Evolutionary conservation across 2,888 invertebrate species (phyloP).

Genomic region (Yponomeuta sedellus): DNA sequence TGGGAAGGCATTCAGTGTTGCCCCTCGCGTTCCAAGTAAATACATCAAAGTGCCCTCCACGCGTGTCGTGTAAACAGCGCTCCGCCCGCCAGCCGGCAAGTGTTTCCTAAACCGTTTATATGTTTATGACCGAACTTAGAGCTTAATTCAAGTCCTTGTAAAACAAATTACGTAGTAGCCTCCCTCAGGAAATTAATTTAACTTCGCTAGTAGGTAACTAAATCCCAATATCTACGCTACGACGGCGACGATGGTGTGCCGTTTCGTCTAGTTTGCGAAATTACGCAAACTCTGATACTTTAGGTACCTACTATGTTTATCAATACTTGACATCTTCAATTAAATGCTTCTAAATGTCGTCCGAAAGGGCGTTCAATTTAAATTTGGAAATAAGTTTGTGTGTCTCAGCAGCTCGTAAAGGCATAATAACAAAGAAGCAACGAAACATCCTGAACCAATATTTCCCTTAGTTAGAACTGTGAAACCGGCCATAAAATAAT

Average conservation of each 20-base stretch:
- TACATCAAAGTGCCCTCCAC: not conserved
- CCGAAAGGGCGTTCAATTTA: not conserved
- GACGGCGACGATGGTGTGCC: not conserved
- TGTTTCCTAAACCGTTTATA: constrained; percentile 2
- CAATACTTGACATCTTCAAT: no score
- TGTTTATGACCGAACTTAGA: constrained; percentile 13
- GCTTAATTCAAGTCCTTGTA: constrained; percentile 6
- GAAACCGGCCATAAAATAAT: constrained; percentile 30
- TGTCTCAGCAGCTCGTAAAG: not conserved
- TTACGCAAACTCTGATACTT: not conserved
- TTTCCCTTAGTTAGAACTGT: constrained; percentile 26
- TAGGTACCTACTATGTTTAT: no score
- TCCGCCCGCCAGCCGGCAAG: not conserved
- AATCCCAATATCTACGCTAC: not conserved
- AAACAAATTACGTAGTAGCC: constrained; percentile 10
- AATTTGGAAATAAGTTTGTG: not conserved
- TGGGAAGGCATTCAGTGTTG: not conserved
- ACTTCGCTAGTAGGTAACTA: not conserved
- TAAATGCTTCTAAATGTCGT: not conserved
- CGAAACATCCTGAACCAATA: constrained; percentile 31
- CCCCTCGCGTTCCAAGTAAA: not conserved
- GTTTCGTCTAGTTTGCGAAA: not conserved
- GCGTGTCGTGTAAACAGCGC: not conserved
- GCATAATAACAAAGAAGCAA: not conserved
- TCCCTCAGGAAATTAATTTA: constrained; percentile 13